These are phyloP conservation scores for Drosophila mulleri DNA, from an alignment of 2,888 invertebrate species.

Conservation along the genomic window DNA sequence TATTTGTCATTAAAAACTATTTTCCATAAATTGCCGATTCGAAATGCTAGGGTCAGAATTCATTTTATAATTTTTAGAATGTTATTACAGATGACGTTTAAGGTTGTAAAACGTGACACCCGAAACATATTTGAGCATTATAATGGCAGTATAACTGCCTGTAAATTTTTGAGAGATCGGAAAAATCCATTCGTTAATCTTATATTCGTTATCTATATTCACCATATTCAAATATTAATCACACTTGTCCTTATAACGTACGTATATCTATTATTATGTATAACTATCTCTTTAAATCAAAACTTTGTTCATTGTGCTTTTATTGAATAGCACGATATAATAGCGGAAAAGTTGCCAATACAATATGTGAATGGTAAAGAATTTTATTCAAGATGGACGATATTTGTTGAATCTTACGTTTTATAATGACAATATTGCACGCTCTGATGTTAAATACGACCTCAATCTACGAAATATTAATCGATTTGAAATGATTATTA, in stretches of 20 bases:
- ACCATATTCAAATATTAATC: slow-evolving; percentile 49
- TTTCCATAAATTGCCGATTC: slow-evolving; percentile 24
- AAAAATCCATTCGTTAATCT: slow-evolving; percentile 32
- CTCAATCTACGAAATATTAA: too few relatives aligned
- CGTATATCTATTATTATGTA: not conserved
- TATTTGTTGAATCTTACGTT: slow-evolving; percentile 44
- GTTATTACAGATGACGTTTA: slow-evolving; percentile 9
- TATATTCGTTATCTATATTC: too few relatives aligned
- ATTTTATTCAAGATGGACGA: slow-evolving; percentile 47
- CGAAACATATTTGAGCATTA: slow-evolving; percentile 23
- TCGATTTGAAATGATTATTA: too few relatives aligned
- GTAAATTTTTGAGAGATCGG: slow-evolving; percentile 42
- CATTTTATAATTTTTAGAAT: not conserved
- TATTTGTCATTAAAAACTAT: slow-evolving; percentile 30
- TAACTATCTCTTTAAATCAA: not conserved
- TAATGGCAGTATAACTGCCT: slow-evolving; percentile 33
- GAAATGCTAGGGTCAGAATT: slow-evolving; percentile 23
- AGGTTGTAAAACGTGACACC: slow-evolving; percentile 40
- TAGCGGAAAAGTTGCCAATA: slow-evolving; percentile 34
- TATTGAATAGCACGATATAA: not conserved
- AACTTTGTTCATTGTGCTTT: not conserved
- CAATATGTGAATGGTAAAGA: slow-evolving; percentile 40
- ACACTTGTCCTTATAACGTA: slow-evolving; percentile 44
- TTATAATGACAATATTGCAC: not conserved
- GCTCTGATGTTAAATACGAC: not conserved